These are phyloP conservation scores for Leptura quadrifasciata DNA, from an alignment of 2,888 invertebrate genomes.

Conservation along the genomic window DNA sequence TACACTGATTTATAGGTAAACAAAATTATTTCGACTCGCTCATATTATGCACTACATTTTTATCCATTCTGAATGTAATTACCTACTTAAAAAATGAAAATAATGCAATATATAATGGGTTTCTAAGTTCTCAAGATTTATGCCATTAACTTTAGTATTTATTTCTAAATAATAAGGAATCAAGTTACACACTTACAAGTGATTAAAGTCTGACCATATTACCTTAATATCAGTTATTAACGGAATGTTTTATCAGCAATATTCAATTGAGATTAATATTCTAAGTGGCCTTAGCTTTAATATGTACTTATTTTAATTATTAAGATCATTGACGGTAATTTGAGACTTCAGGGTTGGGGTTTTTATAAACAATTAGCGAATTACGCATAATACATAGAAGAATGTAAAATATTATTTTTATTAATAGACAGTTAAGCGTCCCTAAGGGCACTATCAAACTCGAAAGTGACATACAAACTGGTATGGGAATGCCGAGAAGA, in stretches of 20 bases:
- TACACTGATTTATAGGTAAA: no score
- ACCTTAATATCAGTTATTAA: not conserved
- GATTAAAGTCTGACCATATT: slow-evolving; percentile 15
- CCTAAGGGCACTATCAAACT: no score
- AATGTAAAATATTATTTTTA: no score
- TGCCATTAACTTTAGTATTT: not conserved
- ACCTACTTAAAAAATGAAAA: no score
- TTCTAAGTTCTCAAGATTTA: not conserved
- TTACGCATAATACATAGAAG: not conserved
- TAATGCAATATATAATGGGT: not conserved
- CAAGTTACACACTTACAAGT: not conserved
- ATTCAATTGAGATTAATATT: slow-evolving; percentile 16
- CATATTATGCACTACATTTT: no score
- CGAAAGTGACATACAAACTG: no score
- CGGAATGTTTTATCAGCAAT: not conserved
- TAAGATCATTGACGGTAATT: not conserved
- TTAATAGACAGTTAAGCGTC: no score
- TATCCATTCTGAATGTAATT: no score
- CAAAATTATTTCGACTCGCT: no score
- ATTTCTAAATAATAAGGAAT: not conserved
- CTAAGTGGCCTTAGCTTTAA: not conserved
- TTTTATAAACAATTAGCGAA: not conserved
- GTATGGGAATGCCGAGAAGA: no score
- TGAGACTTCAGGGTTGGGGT: not conserved
- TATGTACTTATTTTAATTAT: not conserved